Base-by-base conservation (phyloP, 2,113 vertebrate genomes). In the Callocephalon fimbriatum region DNA sequence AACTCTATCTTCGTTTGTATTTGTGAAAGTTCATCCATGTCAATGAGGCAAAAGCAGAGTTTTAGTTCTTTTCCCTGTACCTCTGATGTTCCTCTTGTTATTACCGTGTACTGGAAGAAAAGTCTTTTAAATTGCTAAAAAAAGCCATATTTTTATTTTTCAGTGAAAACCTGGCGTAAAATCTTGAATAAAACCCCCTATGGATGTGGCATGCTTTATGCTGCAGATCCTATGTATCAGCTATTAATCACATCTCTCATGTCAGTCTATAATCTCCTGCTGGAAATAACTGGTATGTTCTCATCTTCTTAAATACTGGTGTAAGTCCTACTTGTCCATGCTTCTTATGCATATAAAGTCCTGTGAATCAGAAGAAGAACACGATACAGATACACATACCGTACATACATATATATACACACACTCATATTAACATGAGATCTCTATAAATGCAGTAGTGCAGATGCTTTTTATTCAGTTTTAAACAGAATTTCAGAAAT, bases 401-500 rank as follows among this genome's bases (percentile, higher is more conserved):
- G 48, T 18, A 9, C 10, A 7, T 35, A 10, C 31, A 44, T 32
- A 61, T 9, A 79, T 5, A 26, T 15, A 15, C 12, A 73, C 21
- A 51, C 6, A 56, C 7, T 53, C 25, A 45, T 5, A 63, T 37
- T 38, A 17, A 61, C 59, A 80, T 26, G 13, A 7, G 38, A 80
- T 67, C 27, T 67, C 51, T 63, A 25, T 48, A 88, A 86, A 96
- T 90, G 23, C 45, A 92, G 7, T 5, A 67, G 22, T 62, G 58
- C 38, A 50, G 31, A 68, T 78, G n/a, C 8, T 17, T 91, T 91
- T 82, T 82, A 56, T 80, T 87, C 8, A 15, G 47, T 19, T 81
- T 90, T 32, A 90, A 95, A 84, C 10, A 82, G 75, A 80, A 96
- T 92, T 88, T 95, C 73, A 88, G 27, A 93, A 81, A 80, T 51